Conservation (phyloP, 1,140 invertebrate species). For the Ganaspis sp. region DNA sequence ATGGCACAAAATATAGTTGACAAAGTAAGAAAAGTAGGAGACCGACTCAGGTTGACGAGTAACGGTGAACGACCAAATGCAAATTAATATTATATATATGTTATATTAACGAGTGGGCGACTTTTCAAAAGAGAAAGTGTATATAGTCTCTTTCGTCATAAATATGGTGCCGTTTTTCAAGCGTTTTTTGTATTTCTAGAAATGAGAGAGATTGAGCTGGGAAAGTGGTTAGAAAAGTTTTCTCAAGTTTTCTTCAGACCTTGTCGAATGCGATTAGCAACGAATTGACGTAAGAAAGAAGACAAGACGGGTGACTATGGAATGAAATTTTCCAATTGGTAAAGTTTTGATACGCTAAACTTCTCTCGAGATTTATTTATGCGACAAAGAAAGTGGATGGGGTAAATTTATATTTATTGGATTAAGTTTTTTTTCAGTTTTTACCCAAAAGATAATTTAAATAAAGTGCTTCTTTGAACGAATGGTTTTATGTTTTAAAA, state of each 20-base stretch:
- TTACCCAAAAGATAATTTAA: no score
- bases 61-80: no score
- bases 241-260: background rate
- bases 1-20: no score
- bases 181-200: background rate
- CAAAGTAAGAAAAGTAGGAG: no score
- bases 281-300: background rate
- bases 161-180: background rate
- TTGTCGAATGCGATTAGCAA: constrained; percentile 17
- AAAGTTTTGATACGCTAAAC: background rate
- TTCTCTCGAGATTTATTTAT: constrained; percentile 6
- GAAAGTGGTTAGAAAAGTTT: background rate
- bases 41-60: no score
- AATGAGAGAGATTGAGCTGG: background rate
- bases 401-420: background rate
- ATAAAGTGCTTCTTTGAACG: no score
- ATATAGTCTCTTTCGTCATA: background rate
- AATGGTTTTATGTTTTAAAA: no score
- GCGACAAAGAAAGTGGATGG: background rate
- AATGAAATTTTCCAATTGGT: constrained; percentile 9
- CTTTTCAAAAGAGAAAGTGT: background rate
- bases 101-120: no score
- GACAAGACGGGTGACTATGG: background rate
- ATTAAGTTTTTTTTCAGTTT: no score
- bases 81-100: no score